Percentiles rank a stretch among this genome's conserved stretches.
These are phyloP conservation scores for Neocrepidodera transversa DNA, from an alignment of 2,888 invertebrate species.

Conservation along the genomic window DNA sequence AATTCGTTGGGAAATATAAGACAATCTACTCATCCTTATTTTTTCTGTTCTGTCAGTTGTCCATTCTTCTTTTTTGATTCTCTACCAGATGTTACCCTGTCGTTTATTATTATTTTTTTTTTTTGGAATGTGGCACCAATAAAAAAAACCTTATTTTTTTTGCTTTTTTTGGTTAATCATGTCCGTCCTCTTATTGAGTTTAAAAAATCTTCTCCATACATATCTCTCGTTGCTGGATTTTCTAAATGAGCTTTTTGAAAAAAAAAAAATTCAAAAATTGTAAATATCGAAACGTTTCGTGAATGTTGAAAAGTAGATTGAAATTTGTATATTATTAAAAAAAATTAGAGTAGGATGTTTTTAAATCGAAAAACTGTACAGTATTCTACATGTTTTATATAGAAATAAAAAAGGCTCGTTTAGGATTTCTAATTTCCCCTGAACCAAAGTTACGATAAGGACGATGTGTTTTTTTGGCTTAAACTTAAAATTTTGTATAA, in stretches of 20 bases:
- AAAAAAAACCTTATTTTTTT: not conserved
- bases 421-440: not conserved
- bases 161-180: not conserved
- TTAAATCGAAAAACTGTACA: not conserved
- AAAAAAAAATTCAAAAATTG: not conserved
- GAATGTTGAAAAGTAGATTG: slow-evolving; percentile 1
- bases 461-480: slow-evolving; percentile 39
- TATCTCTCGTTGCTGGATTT: not conserved
- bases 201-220: not conserved
- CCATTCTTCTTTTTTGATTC: too few relatives aligned
- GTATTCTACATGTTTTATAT: not conserved
- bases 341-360: not conserved
- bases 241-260: not conserved
- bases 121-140: not conserved
- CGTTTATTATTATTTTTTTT: too few relatives aligned
- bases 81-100: too few relatives aligned
- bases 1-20: too few relatives aligned
- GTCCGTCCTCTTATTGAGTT: not conserved
- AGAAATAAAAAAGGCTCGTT: not conserved
- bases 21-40: too few relatives aligned
- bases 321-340: not conserved
- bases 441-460: not conserved
- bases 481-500: slow-evolving; percentile 29
- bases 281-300: not conserved
- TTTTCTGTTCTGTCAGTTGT: too few relatives aligned